Conservation (phyloP, 2,797 vertebrate species). For the Sciurus vulgaris region DNA sequence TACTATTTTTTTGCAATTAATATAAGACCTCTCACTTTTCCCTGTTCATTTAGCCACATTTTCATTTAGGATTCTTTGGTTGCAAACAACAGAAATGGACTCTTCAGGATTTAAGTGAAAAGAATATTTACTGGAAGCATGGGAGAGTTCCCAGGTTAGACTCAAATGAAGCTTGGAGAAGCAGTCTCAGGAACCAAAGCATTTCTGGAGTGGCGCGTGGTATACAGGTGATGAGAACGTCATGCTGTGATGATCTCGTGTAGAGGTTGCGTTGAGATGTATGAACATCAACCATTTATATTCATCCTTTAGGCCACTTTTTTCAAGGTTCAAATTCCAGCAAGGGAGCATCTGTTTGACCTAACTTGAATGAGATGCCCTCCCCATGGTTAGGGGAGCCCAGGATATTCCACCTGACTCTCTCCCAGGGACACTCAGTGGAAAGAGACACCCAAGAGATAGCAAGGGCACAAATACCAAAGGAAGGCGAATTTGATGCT, state of each 20-base stretch:
- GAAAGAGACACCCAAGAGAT: not conserved
- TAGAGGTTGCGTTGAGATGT: not conserved
- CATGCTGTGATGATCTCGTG: accelerated
- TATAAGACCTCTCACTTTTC: not conserved
- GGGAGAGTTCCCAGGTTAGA: not conserved
- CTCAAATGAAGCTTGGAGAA: not conserved
- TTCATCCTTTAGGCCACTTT: not conserved
- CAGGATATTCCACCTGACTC: not conserved
- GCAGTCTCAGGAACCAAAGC: not conserved
- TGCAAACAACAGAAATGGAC: not conserved
- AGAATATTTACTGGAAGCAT: not conserved
- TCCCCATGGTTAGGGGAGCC: not conserved
- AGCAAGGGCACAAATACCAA: not conserved
- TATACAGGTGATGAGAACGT: not conserved
- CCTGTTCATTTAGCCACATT: not conserved
- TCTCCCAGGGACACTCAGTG: not conserved
- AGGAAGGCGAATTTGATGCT: not conserved
- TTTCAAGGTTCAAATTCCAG: not conserved
- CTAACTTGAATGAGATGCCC: not conserved
- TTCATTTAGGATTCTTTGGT: not conserved
- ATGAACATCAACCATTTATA: not conserved
- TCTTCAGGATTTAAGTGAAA: conserved; percentile 6
- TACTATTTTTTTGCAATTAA: conserved; percentile 21
- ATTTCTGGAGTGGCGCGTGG: not conserved
- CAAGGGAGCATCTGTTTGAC: not conserved